Evolutionary conservation across 2,888 invertebrate genomes (phyloP).

Genomic region (Cryptocephalus primarius): DNA sequence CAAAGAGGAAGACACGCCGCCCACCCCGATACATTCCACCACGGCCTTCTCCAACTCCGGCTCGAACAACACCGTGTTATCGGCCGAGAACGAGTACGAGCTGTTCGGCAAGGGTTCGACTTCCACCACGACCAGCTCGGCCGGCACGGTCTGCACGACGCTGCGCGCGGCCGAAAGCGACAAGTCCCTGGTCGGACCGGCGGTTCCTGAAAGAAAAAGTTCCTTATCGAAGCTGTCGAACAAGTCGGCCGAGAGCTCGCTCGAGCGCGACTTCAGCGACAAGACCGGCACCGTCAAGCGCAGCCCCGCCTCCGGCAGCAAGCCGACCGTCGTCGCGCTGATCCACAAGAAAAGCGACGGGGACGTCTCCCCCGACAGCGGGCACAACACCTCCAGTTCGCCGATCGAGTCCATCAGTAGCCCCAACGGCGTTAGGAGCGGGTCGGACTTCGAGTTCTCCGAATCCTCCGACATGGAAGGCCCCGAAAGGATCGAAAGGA

Average conservation of each 20-base stretch:
- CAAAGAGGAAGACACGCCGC: conserved; percentile 64
- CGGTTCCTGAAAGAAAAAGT: conserved; percentile 74
- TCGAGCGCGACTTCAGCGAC: conserved; percentile 31
- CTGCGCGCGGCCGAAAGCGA: conserved; percentile 59
- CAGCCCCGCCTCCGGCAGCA: conserved; percentile 32
- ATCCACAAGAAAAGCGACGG: conserved; percentile 46
- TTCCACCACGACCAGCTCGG: conserved; percentile 82
- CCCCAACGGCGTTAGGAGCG: conserved; percentile 55
- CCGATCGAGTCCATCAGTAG: conserved; percentile 67
- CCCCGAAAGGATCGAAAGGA: conserved; percentile 76
- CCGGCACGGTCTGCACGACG: conserved; percentile 81
- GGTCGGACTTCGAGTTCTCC: conserved; percentile 72
- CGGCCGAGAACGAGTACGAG: conserved; percentile 82
- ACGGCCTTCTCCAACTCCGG: conserved; percentile 55
- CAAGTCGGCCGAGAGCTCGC: conserved; percentile 39
- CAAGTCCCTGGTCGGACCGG: conserved; percentile 55
- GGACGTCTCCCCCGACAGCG: conserved; percentile 69
- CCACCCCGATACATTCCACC: conserved; percentile 62
- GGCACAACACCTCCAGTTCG: conserved; percentile 70
- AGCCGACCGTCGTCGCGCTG: conserved; percentile 49
- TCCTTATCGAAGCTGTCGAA: conserved; percentile 51
- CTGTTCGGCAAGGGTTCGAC: conserved; percentile 86
- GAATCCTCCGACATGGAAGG: conserved; percentile 82
- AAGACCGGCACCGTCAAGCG: conserved; percentile 37
- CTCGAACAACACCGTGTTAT: conserved; percentile 56